Evolutionary conservation across 1,140 invertebrate genomes (phyloP).

Genomic region (Acyrthosiphon pisum): DNA sequence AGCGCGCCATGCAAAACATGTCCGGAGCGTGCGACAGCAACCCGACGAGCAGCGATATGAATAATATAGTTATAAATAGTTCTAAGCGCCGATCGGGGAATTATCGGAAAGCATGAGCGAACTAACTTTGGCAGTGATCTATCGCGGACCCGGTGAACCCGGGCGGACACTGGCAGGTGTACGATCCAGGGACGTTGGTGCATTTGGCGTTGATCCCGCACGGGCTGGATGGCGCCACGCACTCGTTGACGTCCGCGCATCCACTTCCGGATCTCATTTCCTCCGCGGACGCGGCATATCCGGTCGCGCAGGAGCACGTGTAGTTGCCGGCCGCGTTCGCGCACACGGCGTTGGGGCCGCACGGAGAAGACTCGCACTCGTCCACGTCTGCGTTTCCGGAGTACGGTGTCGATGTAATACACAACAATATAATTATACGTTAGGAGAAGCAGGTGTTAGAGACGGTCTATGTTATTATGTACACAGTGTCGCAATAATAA

Average conservation of each 20-base stretch:
- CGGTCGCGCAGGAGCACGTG: conserved; percentile 77
- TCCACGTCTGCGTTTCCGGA: conserved; percentile 65
- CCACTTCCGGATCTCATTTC: conserved; percentile 62
- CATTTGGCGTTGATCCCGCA: conserved; percentile 78
- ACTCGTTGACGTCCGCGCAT: conserved; percentile 75
- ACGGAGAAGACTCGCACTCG: conserved; percentile 68
- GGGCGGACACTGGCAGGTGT: conserved; percentile 75
- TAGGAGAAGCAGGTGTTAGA: neutral
- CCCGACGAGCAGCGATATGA: neutral
- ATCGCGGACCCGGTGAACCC: conserved; percentile 71
- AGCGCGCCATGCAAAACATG: neutral
- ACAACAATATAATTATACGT: conserved; percentile 10
- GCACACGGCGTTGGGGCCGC: conserved; percentile 76
- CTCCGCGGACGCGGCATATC: conserved; percentile 69
- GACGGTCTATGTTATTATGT: conserved; percentile 9
- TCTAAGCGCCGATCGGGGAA: neutral
- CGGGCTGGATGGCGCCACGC: conserved; percentile 66
- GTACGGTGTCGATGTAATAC: neutral
- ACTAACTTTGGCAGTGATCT: conserved; percentile 81
- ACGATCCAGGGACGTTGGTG: conserved; percentile 77
- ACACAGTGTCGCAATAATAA: neutral
- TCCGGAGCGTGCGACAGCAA: neutral
- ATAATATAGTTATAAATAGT: neutral
- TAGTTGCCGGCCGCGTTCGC: conserved; percentile 78
- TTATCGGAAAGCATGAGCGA: neutral